phyloP scores from a whole-genome alignment of 2,113 vertebrate species.

The Protobothrops mucrosquamatus region DNA sequence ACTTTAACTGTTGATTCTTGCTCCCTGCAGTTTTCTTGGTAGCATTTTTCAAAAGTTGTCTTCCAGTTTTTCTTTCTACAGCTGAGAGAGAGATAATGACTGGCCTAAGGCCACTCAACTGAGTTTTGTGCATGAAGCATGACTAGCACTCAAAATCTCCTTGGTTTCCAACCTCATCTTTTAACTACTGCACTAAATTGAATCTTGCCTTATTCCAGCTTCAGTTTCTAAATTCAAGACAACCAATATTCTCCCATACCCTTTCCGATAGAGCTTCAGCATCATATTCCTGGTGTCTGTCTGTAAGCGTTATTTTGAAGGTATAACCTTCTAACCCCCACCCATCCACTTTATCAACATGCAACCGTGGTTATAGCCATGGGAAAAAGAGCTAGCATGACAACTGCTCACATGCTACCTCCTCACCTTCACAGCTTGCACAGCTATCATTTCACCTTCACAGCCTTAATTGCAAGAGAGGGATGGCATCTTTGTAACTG shows the following conservation, averaged over 20 bases:
- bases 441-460: background rate
- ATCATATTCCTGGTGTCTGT: background rate
- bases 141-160: background rate
- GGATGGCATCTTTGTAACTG: background rate
- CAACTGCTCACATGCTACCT: background rate
- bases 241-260: background rate
- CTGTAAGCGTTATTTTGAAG: background rate
- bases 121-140: background rate
- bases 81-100: background rate
- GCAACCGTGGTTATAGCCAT: background rate
- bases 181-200: background rate
- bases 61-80: background rate
- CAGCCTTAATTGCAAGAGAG: background rate
- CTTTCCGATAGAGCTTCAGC: background rate
- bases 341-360: background rate
- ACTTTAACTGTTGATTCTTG: background rate
- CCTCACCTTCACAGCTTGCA: background rate
- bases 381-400: background rate
- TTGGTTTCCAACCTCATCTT: background rate
- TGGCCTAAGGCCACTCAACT: background rate
- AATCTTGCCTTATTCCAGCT: background rate
- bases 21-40: background rate
- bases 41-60: background rate
- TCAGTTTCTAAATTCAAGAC: background rate
- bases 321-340: background rate